These are phyloP conservation scores for Garra rufa DNA, from an alignment of 2,113 vertebrate species.

Conservation along the genomic window DNA sequence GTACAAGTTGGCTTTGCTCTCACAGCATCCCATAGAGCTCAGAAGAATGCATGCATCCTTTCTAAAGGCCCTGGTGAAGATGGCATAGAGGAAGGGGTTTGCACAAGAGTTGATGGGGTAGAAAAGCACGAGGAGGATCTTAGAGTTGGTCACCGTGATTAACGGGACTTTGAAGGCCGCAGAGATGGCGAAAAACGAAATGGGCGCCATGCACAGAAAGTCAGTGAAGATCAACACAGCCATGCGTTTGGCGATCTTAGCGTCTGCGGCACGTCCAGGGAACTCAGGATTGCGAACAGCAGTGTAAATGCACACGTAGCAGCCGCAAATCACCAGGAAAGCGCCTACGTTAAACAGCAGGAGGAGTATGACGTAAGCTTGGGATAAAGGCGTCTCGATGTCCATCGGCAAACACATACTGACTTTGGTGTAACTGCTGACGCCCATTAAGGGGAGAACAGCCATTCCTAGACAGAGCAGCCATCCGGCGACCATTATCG, in stretches of 20 bases:
- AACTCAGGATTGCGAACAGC: conserved; percentile 81
- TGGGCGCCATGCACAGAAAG: conserved; percentile 87
- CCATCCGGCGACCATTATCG: conserved; percentile 81
- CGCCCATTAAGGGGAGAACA: conserved; percentile 76
- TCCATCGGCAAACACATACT: conserved; percentile 88
- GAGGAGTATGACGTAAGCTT: conserved; percentile 81
- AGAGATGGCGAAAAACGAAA: conserved; percentile 87
- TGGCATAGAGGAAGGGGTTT: conserved; percentile 85
- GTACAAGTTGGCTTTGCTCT: conserved; percentile 77
- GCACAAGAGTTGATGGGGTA: conserved; percentile 87
- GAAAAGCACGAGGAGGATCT: conserved; percentile 86
- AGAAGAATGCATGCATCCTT: conserved; percentile 83
- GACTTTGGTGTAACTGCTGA: conserved; percentile 86
- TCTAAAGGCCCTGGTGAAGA: conserved; percentile 85
- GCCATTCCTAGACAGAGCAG: conserved; percentile 76
- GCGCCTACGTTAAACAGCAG: conserved; percentile 80
- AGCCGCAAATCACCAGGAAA: conserved; percentile 81
- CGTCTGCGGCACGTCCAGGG: conserved; percentile 78
- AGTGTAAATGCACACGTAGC: conserved; percentile 83
- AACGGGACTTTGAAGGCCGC: conserved; percentile 86
- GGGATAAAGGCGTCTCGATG: conserved; percentile 78
- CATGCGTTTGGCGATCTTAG: conserved; percentile 86
- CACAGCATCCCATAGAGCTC: conserved; percentile 82
- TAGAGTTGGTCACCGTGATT: conserved; percentile 87
- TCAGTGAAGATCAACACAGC: conserved; percentile 85